A percentile compares a stretch with the other conserved stretches of the same genome.
phyloP scores from a whole-genome alignment of 2,113 vertebrate genomes.

The Zosterops borbonicus region DNA sequence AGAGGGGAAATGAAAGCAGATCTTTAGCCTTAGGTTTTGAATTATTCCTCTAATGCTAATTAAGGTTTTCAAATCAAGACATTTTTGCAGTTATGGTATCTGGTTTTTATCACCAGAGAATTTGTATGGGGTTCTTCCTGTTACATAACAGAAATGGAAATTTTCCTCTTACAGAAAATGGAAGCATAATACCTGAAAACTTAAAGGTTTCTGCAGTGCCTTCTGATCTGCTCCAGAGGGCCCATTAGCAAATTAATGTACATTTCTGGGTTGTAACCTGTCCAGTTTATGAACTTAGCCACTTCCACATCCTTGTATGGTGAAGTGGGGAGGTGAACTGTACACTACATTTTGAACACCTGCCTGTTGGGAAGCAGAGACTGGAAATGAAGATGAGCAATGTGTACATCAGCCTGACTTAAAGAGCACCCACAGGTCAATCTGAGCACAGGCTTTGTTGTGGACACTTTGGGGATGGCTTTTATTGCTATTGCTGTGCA shows the following conservation, averaged over 20 bases:
- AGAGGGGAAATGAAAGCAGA: rapidly evolving
- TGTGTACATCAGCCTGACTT: neutral
- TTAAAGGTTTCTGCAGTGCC: neutral
- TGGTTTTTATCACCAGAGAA: neutral
- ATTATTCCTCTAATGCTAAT: neutral
- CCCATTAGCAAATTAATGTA: neutral
- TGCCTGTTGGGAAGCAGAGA: neutral
- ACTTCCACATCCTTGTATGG: neutral
- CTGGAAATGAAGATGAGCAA: neutral
- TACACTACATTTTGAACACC: neutral
- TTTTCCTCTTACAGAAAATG: neutral
- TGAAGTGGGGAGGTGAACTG: neutral
- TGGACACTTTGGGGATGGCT: neutral
- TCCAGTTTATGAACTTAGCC: neutral
- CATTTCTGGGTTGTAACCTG: neutral
- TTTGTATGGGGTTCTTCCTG: neutral
- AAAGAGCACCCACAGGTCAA: neutral
- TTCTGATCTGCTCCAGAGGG: neutral
- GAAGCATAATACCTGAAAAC: neutral
- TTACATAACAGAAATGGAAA: neutral
- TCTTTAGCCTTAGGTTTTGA: neutral
- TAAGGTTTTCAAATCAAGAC: neutral
- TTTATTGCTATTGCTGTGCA: neutral
- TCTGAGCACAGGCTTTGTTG: neutral
- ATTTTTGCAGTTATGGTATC: neutral